Percentiles rank a stretch among this genome's conserved stretches.
Conservation (phyloP, 2,888 invertebrate genomes). For the Matsumyia berberina region DNA sequence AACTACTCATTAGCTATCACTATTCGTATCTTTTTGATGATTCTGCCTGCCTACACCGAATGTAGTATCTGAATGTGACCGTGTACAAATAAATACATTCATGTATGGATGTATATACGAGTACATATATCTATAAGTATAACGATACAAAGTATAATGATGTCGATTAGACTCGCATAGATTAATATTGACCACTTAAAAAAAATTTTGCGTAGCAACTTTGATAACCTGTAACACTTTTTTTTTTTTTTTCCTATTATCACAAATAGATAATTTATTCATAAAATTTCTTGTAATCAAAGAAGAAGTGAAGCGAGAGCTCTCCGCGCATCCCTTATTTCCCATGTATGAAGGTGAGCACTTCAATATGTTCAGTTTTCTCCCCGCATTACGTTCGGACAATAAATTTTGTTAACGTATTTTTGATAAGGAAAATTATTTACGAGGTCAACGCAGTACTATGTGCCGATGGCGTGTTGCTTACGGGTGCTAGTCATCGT, state of each 20-base stretch:
- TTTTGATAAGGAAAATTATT: conserved; percentile 30
- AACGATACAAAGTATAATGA: not conserved
- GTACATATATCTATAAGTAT: not conserved
- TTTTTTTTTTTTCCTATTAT: not conserved
- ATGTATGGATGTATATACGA: not conserved
- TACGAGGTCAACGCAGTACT: conserved; percentile 29
- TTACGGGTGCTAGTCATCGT: not conserved
- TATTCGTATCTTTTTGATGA: conserved; percentile 9
- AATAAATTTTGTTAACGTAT: conserved; percentile 18
- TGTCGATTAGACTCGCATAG: conserved; percentile 9
- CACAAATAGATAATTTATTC: conserved; percentile 25
- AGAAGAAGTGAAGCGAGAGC: not conserved
- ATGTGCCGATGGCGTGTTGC: not conserved
- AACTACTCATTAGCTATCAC: not conserved
- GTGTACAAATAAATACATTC: too few relatives aligned
- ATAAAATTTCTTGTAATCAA: conserved; percentile 24
- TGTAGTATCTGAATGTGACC: not conserved
- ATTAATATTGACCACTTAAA: conserved; percentile 23
- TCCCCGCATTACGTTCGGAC: not conserved
- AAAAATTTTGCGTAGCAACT: conserved; percentile 23
- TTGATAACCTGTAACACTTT: conserved; percentile 21
- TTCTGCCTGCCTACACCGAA: not conserved
- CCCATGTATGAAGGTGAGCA: not conserved
- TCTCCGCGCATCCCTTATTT: not conserved
- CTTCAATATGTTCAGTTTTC: not conserved